phyloP scores from a whole-genome alignment of 2,888 invertebrate species.

The Aromia moschata region DNA sequence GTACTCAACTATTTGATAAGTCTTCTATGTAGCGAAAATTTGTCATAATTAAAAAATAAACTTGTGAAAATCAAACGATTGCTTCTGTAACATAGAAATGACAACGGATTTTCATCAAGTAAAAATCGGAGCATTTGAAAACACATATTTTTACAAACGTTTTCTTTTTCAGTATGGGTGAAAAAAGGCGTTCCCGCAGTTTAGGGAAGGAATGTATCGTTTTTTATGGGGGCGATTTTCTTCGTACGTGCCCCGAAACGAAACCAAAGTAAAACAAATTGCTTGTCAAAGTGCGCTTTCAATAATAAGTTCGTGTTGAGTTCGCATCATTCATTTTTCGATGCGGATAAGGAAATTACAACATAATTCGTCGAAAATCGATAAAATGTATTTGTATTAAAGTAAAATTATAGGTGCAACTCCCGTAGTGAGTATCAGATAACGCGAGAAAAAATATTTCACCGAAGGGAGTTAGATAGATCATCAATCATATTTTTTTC shows the following conservation, averaged over 20 bases:
- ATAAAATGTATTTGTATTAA: conserved; percentile 56
- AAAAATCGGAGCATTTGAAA: no score
- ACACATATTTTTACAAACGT: no score
- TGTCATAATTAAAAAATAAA: no score
- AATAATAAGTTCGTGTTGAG: conserved; percentile 64
- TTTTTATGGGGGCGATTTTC: conserved; percentile 32
- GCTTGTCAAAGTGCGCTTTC: conserved; percentile 61
- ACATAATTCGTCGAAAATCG: conserved; percentile 58
- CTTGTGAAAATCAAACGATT: no score
- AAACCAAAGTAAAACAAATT: conserved; percentile 59
- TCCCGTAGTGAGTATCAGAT: conserved; percentile 49
- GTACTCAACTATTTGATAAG: no score
- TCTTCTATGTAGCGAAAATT: no score
- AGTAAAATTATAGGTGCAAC: conserved; percentile 57
- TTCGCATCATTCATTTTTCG: conserved; percentile 62
- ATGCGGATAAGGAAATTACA: conserved; percentile 62
- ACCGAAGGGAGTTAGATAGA: conserved; percentile 17
- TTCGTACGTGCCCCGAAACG: conserved; percentile 37
- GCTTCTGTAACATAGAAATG: no score
- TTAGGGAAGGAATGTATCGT: no score
- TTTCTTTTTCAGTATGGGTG: no score
- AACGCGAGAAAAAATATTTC: conserved; percentile 30
- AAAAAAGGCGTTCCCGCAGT: no score
- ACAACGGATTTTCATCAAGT: no score
- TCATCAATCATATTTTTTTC: conserved; percentile 52